Evolutionary conservation across 2,888 invertebrate species (phyloP), one percentile per base, ranked within the genome.

Genomic region (Cacoxenus indagator): DNA sequence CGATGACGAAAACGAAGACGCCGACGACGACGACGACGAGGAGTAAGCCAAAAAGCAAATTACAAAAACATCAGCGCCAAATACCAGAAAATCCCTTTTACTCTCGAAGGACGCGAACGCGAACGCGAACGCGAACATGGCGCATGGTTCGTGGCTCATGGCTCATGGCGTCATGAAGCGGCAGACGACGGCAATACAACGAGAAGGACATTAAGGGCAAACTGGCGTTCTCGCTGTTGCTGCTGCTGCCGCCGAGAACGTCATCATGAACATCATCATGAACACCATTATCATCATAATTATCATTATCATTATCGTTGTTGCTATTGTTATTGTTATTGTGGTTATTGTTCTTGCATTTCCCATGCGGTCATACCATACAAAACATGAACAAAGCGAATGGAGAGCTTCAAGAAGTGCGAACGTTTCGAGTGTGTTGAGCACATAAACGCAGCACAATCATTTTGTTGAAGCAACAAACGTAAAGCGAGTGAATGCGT

Each of bases 71-170:
- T 57, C 22, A 65, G 65, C 64, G 72, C 68, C 75, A 74, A 70
- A 73, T 71, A 75, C 72, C 73, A 76, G 73, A 73, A 76, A 74
- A 76, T 73, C 72, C 72, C 75, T 64, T 67, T 75, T 70, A 59
- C 46, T 72, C 70, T 54, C 26, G 19, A 54, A 54, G 19, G 26
- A 11, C 54, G 26, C 9, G 19, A 14, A 17, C 17, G 17, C 4
- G 14, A 8, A 17, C n/a, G 46, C 46, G 11, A 64, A 64, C 48
- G 57, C 70, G 65, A 67, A n/a, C n/a, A n/a, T n/a, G n/a, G n/a
- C n/a, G n/a, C n/a, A n/a, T n/a, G n/a, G n/a, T n/a, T n/a, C n/a
- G n/a, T n/a, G n/a, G n/a, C n/a, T n/a, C n/a, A n/a, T n/a, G n/a
- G n/a, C n/a, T n/a, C n/a, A n/a, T n/a, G n/a, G n/a, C n/a, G n/a